Evolutionary conservation across 2,113 vertebrate species (phyloP).

Genomic region (Thalassoma bifasciatum): DNA sequence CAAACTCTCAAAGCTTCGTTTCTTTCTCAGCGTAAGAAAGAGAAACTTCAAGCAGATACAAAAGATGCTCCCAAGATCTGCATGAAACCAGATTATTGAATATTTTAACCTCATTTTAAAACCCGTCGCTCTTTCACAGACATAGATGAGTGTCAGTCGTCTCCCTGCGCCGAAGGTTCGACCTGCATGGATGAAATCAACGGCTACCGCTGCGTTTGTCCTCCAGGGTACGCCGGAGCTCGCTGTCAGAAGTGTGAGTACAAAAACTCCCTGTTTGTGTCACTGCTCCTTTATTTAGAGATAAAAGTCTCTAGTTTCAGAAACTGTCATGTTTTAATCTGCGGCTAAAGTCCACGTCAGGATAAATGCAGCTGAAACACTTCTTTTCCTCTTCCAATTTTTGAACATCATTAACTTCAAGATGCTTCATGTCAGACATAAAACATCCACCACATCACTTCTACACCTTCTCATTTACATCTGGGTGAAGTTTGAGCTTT

Average conservation of each 20-base stretch:
- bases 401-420: too few relatives aligned
- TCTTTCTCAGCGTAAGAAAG: background rate
- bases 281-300: background rate
- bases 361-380: too few relatives aligned
- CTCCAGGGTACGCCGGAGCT: slow-evolving; percentile 86
- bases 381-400: too few relatives aligned
- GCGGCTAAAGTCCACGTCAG: too few relatives aligned
- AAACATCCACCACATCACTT: too few relatives aligned
- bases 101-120: too few relatives aligned
- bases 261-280: background rate
- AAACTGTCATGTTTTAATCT: too few relatives aligned
- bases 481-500: too few relatives aligned
- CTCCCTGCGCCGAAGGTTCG: slow-evolving; percentile 92
- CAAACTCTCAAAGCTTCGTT: background rate
- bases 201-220: slow-evolving; percentile 90
- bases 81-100: background rate
- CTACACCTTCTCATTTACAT: too few relatives aligned
- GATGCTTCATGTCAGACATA: too few relatives aligned
- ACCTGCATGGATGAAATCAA: slow-evolving; percentile 95
- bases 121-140: slow-evolving; percentile 78
- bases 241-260: slow-evolving; percentile 92
- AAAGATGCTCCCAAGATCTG: background rate
- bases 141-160: slow-evolving; percentile 96
- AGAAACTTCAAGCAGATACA: background rate
- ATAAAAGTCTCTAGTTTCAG: too few relatives aligned